Conservation (phyloP, 1,140 invertebrate genomes). For the Atta texana region DNA sequence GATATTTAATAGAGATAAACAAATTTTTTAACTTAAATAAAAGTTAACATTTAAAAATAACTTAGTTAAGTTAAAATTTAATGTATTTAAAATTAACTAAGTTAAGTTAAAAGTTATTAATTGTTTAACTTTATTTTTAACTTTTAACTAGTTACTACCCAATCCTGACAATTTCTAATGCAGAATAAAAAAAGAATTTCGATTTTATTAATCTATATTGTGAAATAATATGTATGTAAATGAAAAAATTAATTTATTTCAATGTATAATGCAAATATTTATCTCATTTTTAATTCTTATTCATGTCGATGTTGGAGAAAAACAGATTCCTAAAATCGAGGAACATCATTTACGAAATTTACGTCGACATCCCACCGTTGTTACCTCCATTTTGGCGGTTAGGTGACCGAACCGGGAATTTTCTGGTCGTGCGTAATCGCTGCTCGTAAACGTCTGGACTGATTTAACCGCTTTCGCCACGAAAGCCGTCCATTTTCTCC, state of each 20-base stretch:
- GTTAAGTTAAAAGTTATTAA: no score
- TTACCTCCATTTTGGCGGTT: conserved; percentile 28
- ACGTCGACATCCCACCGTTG: neutral
- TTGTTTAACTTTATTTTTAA: no score
- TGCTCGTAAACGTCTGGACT: conserved; percentile 79
- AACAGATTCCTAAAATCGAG: neutral
- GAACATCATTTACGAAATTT: conserved; percentile 47
- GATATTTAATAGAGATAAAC: no score
- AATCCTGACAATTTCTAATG: no score
- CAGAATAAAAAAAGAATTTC: no score
- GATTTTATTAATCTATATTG: neutral
- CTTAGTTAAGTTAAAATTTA: no score
- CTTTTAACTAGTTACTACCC: no score
- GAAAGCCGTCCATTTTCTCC: conserved; percentile 75
- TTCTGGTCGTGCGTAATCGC: conserved; percentile 70
- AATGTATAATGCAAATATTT: neutral
- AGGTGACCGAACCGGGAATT: conserved; percentile 73
- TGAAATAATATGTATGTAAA: neutral
- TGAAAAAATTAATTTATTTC: neutral
- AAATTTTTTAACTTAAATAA: no score
- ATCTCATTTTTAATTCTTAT: neutral
- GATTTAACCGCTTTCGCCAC: conserved; percentile 78
- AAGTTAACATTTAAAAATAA: no score
- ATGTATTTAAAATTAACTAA: no score
- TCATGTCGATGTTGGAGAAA: neutral